Percentiles rank a stretch among this genome's conserved stretches.
Evolutionary conservation across 2,888 invertebrate genomes (phyloP).

Genomic region (Romanomermis culicivorax): DNA sequence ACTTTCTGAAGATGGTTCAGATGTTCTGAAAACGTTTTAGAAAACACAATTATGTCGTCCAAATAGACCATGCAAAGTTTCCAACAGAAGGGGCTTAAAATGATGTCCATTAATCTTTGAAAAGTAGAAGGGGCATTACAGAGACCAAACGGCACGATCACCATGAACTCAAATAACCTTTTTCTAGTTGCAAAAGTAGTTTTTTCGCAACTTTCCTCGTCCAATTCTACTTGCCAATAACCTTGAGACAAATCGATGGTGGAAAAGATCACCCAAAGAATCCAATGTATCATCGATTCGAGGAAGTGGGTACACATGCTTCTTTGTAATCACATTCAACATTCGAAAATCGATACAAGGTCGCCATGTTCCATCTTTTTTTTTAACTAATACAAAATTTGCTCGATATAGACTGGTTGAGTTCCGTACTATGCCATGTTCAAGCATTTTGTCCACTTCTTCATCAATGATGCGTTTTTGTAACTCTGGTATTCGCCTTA

Average conservation of each 20-base stretch:
- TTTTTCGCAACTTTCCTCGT: neutral
- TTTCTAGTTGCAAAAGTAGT: neutral
- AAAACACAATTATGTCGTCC: neutral
- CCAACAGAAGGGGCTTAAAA: neutral
- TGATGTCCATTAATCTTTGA: neutral
- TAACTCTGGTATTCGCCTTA: neutral
- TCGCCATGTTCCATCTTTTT: neutral
- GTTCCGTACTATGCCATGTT: neutral
- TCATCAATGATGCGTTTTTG: neutral
- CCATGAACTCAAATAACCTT: neutral
- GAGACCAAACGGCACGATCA: neutral
- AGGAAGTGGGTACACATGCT: neutral
- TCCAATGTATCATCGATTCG: neutral
- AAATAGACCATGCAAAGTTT: neutral
- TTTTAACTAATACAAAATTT: neutral
- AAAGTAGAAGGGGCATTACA: neutral
- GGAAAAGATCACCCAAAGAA: neutral
- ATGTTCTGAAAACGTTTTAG: neutral
- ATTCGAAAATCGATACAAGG: neutral
- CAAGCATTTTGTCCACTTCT: neutral
- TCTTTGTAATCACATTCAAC: neutral
- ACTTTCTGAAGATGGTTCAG: neutral
- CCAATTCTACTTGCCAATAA: conserved; percentile 1
- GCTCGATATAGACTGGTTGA: neutral
- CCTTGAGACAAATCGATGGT: neutral